Conservation (phyloP, 1,140 invertebrate genomes). For the Saccostrea glomerata region DNA sequence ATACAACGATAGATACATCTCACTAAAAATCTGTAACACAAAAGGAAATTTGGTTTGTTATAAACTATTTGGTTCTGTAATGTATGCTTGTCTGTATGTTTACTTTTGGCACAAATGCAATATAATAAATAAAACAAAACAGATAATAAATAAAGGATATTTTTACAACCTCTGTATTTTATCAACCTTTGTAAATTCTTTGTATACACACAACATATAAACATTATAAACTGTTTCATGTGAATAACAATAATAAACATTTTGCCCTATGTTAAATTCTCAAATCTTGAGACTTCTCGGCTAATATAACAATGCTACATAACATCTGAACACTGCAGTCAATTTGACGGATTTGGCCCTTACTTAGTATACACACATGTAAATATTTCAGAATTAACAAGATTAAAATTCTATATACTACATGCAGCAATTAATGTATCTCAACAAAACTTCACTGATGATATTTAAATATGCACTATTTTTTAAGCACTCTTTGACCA, state of each 20-base stretch:
- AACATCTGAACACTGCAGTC: background rate
- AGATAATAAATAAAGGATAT: constrained; percentile 23
- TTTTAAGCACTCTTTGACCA: background rate
- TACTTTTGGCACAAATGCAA: constrained; percentile 36
- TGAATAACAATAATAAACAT: background rate
- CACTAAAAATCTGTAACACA: background rate
- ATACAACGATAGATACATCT: background rate
- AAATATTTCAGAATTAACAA: background rate
- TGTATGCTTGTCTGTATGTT: background rate
- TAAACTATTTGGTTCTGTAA: background rate
- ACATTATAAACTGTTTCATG: constrained; percentile 3
- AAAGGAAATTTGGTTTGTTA: background rate
- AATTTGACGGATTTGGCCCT: background rate
- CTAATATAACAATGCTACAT: background rate
- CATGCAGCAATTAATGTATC: background rate
- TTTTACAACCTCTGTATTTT: constrained; percentile 21
- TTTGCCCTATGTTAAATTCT: constrained; percentile 24
- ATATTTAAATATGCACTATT: background rate
- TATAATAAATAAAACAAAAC: constrained; percentile 37
- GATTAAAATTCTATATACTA: background rate
- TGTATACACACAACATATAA: constrained; percentile 3
- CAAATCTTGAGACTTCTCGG: background rate
- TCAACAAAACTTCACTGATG: background rate
- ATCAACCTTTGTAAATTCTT: constrained; percentile 19
- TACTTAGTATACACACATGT: background rate